Evolutionary conservation across 2,113 vertebrate genomes (phyloP).

Genomic region (Crotalus helleri): DNA sequence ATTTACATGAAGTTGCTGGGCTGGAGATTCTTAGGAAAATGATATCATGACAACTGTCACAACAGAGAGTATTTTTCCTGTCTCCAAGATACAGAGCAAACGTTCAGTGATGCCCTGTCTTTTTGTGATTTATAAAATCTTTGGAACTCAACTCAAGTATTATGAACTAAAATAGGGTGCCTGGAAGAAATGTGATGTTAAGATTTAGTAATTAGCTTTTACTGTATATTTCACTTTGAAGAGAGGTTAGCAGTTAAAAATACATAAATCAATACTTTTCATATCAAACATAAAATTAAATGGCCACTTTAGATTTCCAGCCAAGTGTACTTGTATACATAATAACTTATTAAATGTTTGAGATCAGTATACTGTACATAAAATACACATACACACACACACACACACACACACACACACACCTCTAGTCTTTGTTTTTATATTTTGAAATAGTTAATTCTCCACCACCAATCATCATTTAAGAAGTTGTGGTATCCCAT

Average conservation of each 20-base stretch:
- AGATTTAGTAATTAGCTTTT: neutral
- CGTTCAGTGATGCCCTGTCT: neutral
- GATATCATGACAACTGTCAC: slow-evolving; percentile 58
- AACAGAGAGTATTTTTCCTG: slow-evolving; percentile 61
- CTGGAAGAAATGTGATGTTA: neutral
- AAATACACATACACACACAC: neutral
- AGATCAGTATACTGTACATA: neutral
- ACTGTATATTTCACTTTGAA: neutral
- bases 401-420: neutral
- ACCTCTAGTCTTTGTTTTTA: neutral
- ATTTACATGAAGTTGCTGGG: slow-evolving; percentile 42
- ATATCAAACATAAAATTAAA: neutral
- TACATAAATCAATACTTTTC: neutral
- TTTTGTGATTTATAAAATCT: slow-evolving; percentile 21
- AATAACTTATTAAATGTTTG: neutral
- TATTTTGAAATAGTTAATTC: neutral
- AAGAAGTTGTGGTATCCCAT: neutral
- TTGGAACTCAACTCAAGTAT: neutral
- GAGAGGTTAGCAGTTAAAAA: neutral
- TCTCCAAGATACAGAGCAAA: slow-evolving; percentile 40
- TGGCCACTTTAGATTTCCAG: neutral
- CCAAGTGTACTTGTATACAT: neutral
- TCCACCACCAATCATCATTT: neutral
- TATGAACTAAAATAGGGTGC: neutral
- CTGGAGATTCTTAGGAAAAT: slow-evolving; percentile 50